Evolutionary conservation across 2,888 invertebrate genomes (phyloP), one percentile per base, ranked within the genome.

Genomic region (Cremastinae sp.): DNA sequence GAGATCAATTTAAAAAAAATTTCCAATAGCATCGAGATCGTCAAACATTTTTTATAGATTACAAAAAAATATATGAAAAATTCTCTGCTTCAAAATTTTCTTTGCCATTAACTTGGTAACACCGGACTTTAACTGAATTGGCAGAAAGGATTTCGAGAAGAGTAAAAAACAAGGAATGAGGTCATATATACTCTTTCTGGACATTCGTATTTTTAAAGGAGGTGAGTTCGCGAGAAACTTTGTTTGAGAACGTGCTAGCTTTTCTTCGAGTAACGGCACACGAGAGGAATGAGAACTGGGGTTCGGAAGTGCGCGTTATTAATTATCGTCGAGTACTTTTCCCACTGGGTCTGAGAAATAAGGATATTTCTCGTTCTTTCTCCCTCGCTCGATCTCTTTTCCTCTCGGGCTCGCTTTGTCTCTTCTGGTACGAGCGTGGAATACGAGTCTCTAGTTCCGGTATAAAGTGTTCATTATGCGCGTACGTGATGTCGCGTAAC

Each of bases 401-500:
- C 28, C 28, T 28, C 5, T 51, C 62, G 18, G 4, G n/a, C 22
- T 10, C n/a, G n/a, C 51, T n/a, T 18, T 16, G 51, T 59, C 49
- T 61, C 58, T 35, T 49, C 45, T 18, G 64, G 41, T 55, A 76
- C 73, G 73, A 76, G 69, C 47, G 12, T 28, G 59, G 76, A 76
- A 77, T 77, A 77, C 73, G 65, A 61, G 65, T 70, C 47, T 55
- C 65, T 70, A 64, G 62, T 73, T 64, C 55, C 61, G 61, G 39
- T 70, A 28, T 28, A 74, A 74, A 61, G 76, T 61, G 70, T 73
- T 74, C 69, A 77, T 77, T 77, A 77, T 73, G 76, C 65, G 65
- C 65, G 76, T 73, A 77, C 73, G 76, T 77, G 76, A 77, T 70
- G 69, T 56, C 70, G 74, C 76, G 49, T 77, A 77, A 77, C 70